These are phyloP conservation scores for Catostylus mosaicus DNA, from an alignment of 30 jellyfish, hydroid and myxozoan genomes.

Conservation along the genomic window DNA sequence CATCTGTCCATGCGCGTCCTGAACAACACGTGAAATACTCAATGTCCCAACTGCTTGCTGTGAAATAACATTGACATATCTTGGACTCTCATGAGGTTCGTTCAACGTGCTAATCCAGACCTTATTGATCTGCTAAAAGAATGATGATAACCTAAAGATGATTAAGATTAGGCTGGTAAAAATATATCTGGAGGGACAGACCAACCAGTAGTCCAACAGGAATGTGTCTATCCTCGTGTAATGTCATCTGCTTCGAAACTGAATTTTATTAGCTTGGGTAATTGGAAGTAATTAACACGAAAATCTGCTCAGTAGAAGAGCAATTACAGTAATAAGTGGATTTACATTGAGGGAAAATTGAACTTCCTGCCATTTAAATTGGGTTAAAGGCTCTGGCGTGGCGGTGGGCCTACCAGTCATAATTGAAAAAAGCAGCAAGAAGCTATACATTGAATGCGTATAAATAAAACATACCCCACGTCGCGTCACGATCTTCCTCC, in stretches of 20 bases:
- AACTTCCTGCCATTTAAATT: constrained; percentile 1
- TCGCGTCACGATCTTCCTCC: constrained; percentile 1
- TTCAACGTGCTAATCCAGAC: neutral
- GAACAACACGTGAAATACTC: too few relatives aligned
- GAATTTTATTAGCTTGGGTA: neutral
- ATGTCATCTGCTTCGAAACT: too few relatives aligned
- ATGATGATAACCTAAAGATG: neutral
- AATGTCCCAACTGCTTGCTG: too few relatives aligned
- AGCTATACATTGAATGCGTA: neutral
- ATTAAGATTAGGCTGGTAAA: neutral
- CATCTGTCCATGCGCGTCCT: too few relatives aligned
- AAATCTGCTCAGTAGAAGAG: neutral
- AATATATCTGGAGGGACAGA: neutral
- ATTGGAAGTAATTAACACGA: neutral
- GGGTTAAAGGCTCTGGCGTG: neutral
- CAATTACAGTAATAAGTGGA: constrained; percentile 2
- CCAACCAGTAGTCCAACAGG: neutral
- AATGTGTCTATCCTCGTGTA: too few relatives aligned
- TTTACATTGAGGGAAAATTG: neutral
- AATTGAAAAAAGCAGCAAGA: neutral
- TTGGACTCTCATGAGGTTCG: too few relatives aligned
- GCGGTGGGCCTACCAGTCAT: constrained; percentile 6
- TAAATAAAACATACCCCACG: constrained; percentile 2
- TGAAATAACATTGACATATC: too few relatives aligned
- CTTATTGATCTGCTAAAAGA: neutral